These are phyloP conservation scores for Mionectes macconnelli DNA, from an alignment of 2,113 vertebrate genomes.

Conservation along the genomic window DNA sequence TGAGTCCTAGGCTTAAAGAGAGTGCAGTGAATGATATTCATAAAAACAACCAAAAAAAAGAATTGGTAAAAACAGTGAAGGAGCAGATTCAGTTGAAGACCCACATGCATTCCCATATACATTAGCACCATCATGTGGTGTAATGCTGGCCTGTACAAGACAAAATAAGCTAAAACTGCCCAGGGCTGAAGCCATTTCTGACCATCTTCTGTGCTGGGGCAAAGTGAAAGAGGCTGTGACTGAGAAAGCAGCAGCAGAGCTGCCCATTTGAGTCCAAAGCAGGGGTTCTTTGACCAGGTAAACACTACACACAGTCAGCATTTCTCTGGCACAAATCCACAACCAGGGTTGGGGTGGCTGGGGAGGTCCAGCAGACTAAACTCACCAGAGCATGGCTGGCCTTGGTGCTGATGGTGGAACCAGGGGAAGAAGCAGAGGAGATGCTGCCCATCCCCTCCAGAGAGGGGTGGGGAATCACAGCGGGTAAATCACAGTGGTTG, in stretches of 20 bases:
- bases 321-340: neutral
- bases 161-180: neutral
- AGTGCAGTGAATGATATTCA: neutral
- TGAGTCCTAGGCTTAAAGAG: neutral
- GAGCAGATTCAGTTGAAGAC: neutral
- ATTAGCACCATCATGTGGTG: constrained; percentile 71
- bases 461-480: neutral
- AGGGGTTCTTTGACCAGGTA: neutral
- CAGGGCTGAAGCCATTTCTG: neutral
- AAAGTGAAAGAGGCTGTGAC: neutral
- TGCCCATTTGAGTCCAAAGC: neutral
- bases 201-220: neutral
- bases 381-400: neutral
- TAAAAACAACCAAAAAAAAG: neutral
- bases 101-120: neutral
- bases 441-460: neutral
- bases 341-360: neutral
- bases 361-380: neutral
- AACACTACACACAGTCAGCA: neutral
- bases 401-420: neutral
- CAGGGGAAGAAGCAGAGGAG: neutral
- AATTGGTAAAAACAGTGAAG: neutral
- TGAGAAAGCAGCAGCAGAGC: neutral
- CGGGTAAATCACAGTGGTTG: neutral
- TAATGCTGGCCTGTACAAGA: neutral